phyloP scores from a whole-genome alignment of 64 coral and sea anemone species.

The Acropora yongei region DNA sequence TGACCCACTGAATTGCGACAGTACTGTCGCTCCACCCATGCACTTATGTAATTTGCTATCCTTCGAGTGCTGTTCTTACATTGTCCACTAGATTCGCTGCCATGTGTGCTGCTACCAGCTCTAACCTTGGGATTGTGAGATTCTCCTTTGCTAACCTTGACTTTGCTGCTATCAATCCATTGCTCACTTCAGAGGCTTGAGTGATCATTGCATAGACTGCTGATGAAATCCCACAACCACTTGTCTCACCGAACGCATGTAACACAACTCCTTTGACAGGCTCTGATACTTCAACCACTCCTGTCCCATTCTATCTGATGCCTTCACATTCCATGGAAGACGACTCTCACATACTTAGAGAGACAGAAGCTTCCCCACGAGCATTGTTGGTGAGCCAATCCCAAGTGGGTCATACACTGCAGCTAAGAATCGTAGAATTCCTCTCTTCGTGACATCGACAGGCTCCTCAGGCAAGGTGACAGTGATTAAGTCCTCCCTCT shows the following conservation, averaged over 20 bases:
- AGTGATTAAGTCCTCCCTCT: too few species aligned
- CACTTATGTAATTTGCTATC: not conserved
- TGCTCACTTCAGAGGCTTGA: not conserved
- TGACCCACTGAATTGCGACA: slow-evolving; percentile 8
- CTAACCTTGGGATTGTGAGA: not conserved
- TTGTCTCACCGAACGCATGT: not conserved
- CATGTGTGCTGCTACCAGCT: not conserved
- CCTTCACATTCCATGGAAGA: not conserved
- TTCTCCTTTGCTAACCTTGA: not conserved
- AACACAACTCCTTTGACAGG: not conserved
- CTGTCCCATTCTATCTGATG: not conserved
- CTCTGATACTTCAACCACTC: not conserved
- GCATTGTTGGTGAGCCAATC: not conserved
- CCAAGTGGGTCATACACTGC: not conserved
- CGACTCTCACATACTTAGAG: not conserved
- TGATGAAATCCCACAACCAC: not conserved
- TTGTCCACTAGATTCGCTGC: too few species aligned
- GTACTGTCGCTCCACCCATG: not conserved
- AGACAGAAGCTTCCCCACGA: not conserved
- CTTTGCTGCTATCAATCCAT: not conserved
- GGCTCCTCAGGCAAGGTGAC: too few species aligned
- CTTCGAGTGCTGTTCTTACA: not conserved
- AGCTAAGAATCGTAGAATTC: too few species aligned
- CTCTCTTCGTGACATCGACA: too few species aligned
- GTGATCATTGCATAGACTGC: not conserved